These are phyloP conservation scores for Holothuria leucospilota DNA, from an alignment of 53 echinoderm and acorn worm genomes.

Conservation along the genomic window DNA sequence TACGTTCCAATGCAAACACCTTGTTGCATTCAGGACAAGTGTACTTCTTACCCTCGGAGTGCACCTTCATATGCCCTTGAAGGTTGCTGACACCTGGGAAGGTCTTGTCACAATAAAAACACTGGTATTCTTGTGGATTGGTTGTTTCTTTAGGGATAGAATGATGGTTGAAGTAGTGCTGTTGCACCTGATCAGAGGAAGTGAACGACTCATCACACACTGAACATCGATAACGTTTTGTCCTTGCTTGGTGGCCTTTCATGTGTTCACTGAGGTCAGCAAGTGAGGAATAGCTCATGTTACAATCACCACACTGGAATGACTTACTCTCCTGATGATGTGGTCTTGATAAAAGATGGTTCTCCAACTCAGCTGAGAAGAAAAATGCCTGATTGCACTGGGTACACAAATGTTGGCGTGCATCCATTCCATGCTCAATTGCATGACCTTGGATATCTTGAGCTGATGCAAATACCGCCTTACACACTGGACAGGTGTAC, in stretches of 20 bases:
- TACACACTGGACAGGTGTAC: conserved; percentile 85
- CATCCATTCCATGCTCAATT: conserved; percentile 97
- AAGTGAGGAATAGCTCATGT: conserved; percentile 76
- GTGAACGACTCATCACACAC: conserved; percentile 89
- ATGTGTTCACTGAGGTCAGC: conserved; percentile 86
- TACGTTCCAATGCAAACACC: conserved; percentile 83
- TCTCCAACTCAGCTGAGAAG: conserved; percentile 92
- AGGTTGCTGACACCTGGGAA: conserved; percentile 88
- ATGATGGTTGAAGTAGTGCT: conserved; percentile 90
- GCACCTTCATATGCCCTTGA: conserved; percentile 90
- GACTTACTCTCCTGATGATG: conserved; percentile 71
- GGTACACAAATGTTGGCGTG: conserved; percentile 86
- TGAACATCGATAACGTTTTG: conserved; percentile 83
- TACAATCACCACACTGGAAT: conserved; percentile 90
- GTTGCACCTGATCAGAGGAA: conserved; percentile 87
- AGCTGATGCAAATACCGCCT: conserved; percentile 88
- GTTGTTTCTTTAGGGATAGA: conserved; percentile 63
- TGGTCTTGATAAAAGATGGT: conserved; percentile 86
- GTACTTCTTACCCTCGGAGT: conserved; percentile 87
- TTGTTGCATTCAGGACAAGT: conserved; percentile 92
- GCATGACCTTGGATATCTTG: conserved; percentile 95
- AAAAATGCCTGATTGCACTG: conserved; percentile 97
- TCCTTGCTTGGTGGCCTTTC: conserved; percentile 76
- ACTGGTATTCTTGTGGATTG: conserved; percentile 79
- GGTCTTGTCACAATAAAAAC: conserved; percentile 80